A percentile compares a stretch with the other conserved stretches of the same genome.
phyloP scores from a whole-genome alignment of 1,140 invertebrate genomes.

The Zophobas morio region DNA sequence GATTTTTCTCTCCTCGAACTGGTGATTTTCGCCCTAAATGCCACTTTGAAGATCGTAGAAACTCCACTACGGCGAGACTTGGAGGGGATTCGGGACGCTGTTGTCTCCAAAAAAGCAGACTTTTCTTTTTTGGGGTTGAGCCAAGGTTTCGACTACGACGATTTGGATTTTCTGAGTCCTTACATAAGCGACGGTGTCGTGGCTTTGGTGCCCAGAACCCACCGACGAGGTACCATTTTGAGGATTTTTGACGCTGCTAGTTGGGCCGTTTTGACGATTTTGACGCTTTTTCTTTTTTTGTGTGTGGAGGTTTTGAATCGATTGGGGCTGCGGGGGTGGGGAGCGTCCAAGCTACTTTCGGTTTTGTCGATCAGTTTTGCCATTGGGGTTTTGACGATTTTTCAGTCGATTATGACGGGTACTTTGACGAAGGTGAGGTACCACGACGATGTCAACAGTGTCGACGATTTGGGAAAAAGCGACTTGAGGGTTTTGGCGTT shows the following conservation, averaged over 20 bases:
- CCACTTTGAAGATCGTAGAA: slow-evolving; percentile 10
- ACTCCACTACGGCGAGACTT: background rate
- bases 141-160: background rate
- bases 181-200: slow-evolving; percentile 6
- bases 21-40: slow-evolving; percentile 6
- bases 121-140: slow-evolving; percentile 8
- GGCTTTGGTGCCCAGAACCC: background rate
- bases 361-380: background rate
- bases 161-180: background rate
- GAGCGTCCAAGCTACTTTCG: background rate
- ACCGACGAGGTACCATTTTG: background rate
- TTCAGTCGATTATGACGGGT: slow-evolving; percentile 19
- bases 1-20: background rate
- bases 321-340: background rate
- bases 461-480: background rate
- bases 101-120: background rate
- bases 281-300: background rate
- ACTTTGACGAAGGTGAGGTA: background rate
- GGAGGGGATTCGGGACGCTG: background rate
- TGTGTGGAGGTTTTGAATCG: background rate
- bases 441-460: background rate
- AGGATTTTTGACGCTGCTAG: slow-evolving; percentile 9
- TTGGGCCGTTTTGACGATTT: slow-evolving; percentile 21
- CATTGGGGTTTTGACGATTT: background rate
- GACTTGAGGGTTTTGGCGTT: background rate